A percentile compares a stretch with the other conserved stretches of the same genome.
Conservation (phyloP, 2,888 invertebrate species). For the Hydroisotoma schaefferi region DNA sequence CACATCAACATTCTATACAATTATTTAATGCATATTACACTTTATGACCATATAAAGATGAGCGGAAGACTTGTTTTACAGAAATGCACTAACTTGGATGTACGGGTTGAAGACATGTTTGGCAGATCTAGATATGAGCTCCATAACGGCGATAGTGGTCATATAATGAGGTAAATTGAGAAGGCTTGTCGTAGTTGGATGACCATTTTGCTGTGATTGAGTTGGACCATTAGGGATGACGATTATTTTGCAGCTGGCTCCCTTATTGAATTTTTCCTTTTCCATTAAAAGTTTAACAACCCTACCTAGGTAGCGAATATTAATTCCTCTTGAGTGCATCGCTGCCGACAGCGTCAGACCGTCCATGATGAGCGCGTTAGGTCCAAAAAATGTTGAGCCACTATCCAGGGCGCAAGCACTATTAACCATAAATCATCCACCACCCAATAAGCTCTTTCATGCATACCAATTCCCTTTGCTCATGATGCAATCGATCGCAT, state of each 20-base stretch:
- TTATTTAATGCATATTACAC: constrained; percentile 15
- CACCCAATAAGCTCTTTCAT: constrained; percentile 28
- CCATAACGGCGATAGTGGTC: constrained; percentile 84
- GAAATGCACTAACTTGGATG: constrained; percentile 66
- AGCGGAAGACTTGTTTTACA: not conserved
- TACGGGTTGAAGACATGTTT: constrained; percentile 92
- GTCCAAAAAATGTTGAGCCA: constrained; percentile 48
- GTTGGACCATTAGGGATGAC: constrained; percentile 4
- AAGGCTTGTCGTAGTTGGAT: constrained; percentile 11
- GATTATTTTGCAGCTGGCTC: constrained; percentile 20
- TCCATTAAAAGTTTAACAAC: constrained; percentile 45
- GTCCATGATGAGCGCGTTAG: constrained; percentile 64
- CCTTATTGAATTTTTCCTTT: constrained; percentile 37
- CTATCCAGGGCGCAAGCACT: constrained; percentile 48
- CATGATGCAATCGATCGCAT: not conserved
- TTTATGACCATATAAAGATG: not conserved
- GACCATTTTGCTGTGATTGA: constrained; percentile 19
- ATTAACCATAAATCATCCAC: constrained; percentile 35
- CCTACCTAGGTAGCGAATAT: constrained; percentile 89
- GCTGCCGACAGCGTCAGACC: constrained; percentile 88
- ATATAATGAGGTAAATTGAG: constrained; percentile 61
- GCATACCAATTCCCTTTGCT: not conserved
- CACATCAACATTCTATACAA: constrained; percentile 70
- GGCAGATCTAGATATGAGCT: constrained; percentile 80
- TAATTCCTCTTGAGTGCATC: constrained; percentile 92